Evolutionary conservation across 2,888 invertebrate species (phyloP).

Genomic region (Allophyes oxyacanthae): DNA sequence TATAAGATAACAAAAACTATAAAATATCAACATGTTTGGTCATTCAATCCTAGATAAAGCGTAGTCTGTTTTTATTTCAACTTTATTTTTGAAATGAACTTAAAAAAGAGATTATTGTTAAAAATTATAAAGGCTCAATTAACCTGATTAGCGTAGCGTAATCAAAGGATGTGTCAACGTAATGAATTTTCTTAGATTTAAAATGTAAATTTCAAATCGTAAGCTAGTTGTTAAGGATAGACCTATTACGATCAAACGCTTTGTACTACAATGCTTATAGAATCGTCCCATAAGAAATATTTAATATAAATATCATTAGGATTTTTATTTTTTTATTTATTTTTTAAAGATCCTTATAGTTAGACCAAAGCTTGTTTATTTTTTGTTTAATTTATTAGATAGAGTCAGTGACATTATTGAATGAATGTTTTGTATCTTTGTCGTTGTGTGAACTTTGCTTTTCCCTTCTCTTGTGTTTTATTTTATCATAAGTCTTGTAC

Average conservation of each 20-base stretch:
- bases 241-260: conserved; percentile 42
- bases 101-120: conserved; percentile 42
- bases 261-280: conserved; percentile 47
- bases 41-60: conserved; percentile 15
- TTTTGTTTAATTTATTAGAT: conserved; percentile 69
- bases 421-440: conserved; percentile 18
- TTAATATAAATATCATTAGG: conserved; percentile 44
- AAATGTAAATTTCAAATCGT: conserved; percentile 55
- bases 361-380: conserved; percentile 82
- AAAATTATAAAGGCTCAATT: conserved; percentile 55
- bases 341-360: conserved; percentile 60
- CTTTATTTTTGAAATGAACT: conserved; percentile 27
- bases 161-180: conserved; percentile 61
- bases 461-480: no score
- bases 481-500: no score
- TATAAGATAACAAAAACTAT: conserved; percentile 1
- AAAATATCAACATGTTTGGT: conserved; percentile 2
- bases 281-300: conserved; percentile 36
- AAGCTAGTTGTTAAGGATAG: conserved; percentile 31
- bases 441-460: conserved; percentile 1
- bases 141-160: conserved; percentile 58
- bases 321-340: conserved; percentile 64
- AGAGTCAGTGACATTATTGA: conserved; percentile 31
- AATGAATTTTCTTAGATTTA: conserved; percentile 55
- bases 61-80: conserved; percentile 26